Evolutionary conservation across 1,140 invertebrate species (phyloP).

Genomic region (Sitophilus oryzae): DNA sequence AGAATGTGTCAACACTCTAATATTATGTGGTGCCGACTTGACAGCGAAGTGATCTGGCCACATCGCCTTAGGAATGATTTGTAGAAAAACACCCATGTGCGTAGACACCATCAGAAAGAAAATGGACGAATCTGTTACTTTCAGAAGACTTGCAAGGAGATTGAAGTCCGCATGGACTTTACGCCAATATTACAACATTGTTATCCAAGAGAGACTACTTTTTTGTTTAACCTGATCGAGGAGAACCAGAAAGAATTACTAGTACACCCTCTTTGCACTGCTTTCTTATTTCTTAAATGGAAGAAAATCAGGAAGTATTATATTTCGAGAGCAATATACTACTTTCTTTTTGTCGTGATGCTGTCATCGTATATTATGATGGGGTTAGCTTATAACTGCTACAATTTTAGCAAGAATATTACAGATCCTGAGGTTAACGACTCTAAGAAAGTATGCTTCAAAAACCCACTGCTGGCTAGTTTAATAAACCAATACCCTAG

Average conservation of each 20-base stretch:
- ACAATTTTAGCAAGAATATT: conserved; percentile 64
- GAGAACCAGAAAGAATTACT: conserved; percentile 77
- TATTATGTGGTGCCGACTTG: conserved; percentile 76
- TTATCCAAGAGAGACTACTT: conserved; percentile 68
- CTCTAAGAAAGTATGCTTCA: conserved; percentile 55
- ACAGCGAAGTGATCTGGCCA: conserved; percentile 74
- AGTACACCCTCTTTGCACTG: conserved; percentile 73
- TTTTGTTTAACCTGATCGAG: conserved; percentile 72
- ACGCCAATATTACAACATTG: conserved; percentile 68
- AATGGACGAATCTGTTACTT: conserved; percentile 66
- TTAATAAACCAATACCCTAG: conserved; percentile 62
- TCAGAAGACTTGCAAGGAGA: conserved; percentile 69
- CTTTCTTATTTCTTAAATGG: conserved; percentile 80
- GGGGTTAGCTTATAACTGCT: conserved; percentile 69
- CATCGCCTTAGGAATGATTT: conserved; percentile 72
- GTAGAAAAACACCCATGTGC: conserved; percentile 72
- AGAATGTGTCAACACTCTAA: conserved; percentile 72
- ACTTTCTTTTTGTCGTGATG: conserved; percentile 69
- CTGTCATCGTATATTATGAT: conserved; percentile 70
- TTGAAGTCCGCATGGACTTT: conserved; percentile 73
- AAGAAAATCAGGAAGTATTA: conserved; percentile 81
- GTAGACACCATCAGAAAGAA: conserved; percentile 68
- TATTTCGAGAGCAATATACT: conserved; percentile 68
- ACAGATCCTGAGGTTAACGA: conserved; percentile 55
- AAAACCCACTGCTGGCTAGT: conserved; percentile 63